Evolutionary conservation across 1,140 invertebrate species (phyloP).

Genomic region (Drosophila bipectinata): DNA sequence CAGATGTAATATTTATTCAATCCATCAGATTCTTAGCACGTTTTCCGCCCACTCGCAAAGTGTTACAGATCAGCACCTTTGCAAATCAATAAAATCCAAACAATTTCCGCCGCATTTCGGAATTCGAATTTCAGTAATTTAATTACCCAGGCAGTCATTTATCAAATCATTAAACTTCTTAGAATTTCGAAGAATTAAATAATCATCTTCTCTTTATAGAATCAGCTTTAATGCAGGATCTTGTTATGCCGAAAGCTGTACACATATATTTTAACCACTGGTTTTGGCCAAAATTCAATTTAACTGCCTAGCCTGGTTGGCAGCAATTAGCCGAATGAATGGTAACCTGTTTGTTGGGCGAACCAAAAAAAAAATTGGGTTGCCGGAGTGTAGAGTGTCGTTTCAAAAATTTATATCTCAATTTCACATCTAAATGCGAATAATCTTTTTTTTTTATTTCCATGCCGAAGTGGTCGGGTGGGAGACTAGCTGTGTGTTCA

Average conservation of each 20-base stretch:
- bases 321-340: conserved; percentile 51
- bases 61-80: conserved; percentile 3
- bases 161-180: conserved; percentile 2
- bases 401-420: conserved; percentile 82
- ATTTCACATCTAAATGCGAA: conserved; percentile 83
- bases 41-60: not conserved
- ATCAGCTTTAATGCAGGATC: not conserved
- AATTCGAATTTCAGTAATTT: not conserved
- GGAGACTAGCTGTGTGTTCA: conserved; percentile 42
- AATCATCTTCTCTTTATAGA: not conserved
- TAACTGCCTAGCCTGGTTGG: conserved; percentile 30
- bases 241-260: not conserved
- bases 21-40: not conserved
- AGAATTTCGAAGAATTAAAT: not conserved
- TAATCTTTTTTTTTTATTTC: conserved; percentile 65
- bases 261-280: conserved; percentile 9
- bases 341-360: conserved; percentile 38
- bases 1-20: conserved; percentile 4
- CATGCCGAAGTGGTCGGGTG: conserved; percentile 30
- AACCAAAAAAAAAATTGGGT: conserved; percentile 5
- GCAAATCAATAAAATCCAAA: conserved; percentile 10
- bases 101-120: conserved; percentile 2
- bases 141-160: not conserved
- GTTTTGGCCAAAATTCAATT: conserved; percentile 40
- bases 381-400: conserved; percentile 51